Base-by-base conservation (phyloP, 2,113 vertebrate species). In the Silurus meridionalis region DNA sequence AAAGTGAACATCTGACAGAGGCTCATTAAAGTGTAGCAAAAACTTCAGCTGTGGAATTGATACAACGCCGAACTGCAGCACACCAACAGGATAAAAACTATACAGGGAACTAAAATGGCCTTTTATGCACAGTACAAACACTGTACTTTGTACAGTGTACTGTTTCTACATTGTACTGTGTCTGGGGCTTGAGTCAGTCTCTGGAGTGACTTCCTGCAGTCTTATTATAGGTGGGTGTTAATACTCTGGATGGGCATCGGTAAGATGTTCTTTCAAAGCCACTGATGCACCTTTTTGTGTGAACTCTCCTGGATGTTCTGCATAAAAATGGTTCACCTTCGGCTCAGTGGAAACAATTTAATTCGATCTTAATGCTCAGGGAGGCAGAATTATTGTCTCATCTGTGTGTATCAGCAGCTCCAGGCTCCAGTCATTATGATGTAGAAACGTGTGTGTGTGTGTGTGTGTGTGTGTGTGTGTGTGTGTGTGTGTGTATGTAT, bases 301-400 rank as follows among this genome's bases (percentile, higher is more conserved):
- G 55, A 10, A 15, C 28, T 17, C 13, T 57, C 17, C 58, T 6
- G 60, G 77, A 60, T 60, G 55, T 60, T 53, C 25, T 58, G 55
- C 37, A 8, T 37, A 58, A 25, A 80, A 61, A 61, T 28, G 2
- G 28, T 80, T 80, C 2, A 80, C 57, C 78, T 48, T 11, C 13
- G 78, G 78, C 78, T 48, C 28, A 48, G 28, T 80, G 15, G 6
- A 48, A 46, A 80, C 61, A 28, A 80, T 80, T 80, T 61, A 15
- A 48, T 80, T 61, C 19, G 10, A 37, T 46, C 17, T 58, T 58
- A 80, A 61, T 48, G 19, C 78, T 80, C 57, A 61, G 8, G 46
- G 78, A 61, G 21, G 28, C 57, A 23, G 78, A 21, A 19, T 23
- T 11, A 61, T 61, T 61, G 37, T 46, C 61, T 80, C 78, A 80